phyloP scores from a whole-genome alignment of 2,113 vertebrate genomes.

The Ochotona princeps region DNA sequence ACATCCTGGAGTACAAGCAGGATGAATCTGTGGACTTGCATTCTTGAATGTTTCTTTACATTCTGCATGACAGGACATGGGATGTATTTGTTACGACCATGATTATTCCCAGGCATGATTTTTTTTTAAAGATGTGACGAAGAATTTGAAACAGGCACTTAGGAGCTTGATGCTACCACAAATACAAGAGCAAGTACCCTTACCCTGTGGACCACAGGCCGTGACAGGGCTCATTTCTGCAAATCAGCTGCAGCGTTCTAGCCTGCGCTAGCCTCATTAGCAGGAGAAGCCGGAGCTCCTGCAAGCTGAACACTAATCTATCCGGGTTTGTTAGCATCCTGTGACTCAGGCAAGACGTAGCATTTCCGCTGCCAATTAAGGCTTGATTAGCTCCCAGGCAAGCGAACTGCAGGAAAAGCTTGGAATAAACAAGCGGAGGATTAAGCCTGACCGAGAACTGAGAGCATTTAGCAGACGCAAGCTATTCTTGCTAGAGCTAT shows the following conservation, averaged over 20 bases:
- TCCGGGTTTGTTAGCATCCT: conserved; percentile 34
- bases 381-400: conserved; percentile 13
- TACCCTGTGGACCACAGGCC: background rate
- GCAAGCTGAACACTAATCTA: background rate
- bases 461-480: background rate
- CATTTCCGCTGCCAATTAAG: conserved; percentile 60
- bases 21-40: background rate
- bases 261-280: background rate
- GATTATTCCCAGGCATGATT: background rate
- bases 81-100: background rate
- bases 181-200: background rate
- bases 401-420: background rate
- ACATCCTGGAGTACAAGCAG: background rate
- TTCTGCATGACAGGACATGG: background rate
- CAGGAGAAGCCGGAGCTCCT: background rate
- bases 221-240: background rate
- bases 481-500: background rate
- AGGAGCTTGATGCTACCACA: background rate
- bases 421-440: background rate
- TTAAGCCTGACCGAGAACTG: background rate
- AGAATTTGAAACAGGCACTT: background rate
- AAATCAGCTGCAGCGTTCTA: background rate
- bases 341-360: background rate
- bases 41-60: background rate
- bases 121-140: background rate